Conservation (phyloP, 30 jellyfish, hydroid and myxozoan genomes). For the Aurelia aurita complex sp. Pacific region DNA sequence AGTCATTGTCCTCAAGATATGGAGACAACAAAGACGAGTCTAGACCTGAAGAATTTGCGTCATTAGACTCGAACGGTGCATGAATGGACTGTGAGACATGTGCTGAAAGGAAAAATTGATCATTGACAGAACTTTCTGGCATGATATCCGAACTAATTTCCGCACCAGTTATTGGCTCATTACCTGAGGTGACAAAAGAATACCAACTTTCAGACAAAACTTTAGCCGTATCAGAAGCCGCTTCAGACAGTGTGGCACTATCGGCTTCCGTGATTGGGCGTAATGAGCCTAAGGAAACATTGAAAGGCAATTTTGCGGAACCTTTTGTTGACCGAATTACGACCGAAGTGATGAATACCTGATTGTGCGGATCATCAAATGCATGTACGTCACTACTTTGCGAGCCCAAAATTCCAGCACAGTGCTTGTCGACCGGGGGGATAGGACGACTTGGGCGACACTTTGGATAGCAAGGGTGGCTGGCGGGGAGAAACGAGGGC, state of each 20-base stretch:
- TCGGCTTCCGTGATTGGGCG: not conserved
- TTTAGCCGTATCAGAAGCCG: not conserved
- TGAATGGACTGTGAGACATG: too few relatives aligned
- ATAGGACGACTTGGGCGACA: slow-evolving; percentile 42
- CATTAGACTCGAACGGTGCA: too few relatives aligned
- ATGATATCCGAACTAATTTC: too few relatives aligned
- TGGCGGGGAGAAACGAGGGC: not conserved
- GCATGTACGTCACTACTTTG: not conserved
- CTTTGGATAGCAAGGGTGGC: not conserved
- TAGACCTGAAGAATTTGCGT: too few relatives aligned
- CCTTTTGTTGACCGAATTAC: not conserved
- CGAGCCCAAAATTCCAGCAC: not conserved
- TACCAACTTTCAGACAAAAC: not conserved
- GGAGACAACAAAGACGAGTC: slow-evolving; percentile 1
- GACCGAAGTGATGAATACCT: not conserved
- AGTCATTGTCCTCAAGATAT: not conserved
- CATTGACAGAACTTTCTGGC: too few relatives aligned
- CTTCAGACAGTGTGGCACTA: not conserved
- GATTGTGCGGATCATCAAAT: not conserved
- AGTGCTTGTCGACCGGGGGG: not conserved
- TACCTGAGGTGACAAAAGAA: too few relatives aligned
- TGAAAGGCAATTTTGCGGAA: not conserved
- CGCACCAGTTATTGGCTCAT: too few relatives aligned
- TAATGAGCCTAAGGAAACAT: not conserved
- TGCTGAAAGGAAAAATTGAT: too few relatives aligned